Evolutionary conservation across 2,113 vertebrate genomes (phyloP).

Genomic region (Climacteris rufus): DNA sequence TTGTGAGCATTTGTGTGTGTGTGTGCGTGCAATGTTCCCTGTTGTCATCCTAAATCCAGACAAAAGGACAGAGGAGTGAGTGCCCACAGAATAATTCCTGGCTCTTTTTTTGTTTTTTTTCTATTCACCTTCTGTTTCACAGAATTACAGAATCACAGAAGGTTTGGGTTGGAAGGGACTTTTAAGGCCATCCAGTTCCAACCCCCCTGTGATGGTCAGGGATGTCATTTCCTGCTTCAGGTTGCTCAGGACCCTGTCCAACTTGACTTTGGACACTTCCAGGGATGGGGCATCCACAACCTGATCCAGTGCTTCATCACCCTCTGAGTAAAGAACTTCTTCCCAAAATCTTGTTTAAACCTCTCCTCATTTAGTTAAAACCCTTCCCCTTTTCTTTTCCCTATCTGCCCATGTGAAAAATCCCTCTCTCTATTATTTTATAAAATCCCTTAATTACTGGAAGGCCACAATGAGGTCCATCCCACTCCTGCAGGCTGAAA

Average conservation of each 20-base stretch:
- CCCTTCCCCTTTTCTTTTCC: neutral
- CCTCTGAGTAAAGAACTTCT: neutral
- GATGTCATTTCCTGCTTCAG: neutral
- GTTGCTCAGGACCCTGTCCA: neutral
- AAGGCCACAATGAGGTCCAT: neutral
- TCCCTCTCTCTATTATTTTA: neutral
- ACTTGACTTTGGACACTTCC: neutral
- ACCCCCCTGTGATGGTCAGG: neutral
- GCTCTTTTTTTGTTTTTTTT: neutral
- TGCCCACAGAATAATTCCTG: neutral
- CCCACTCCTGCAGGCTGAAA: neutral
- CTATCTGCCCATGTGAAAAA: neutral
- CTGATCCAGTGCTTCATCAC: neutral
- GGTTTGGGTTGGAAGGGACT: neutral
- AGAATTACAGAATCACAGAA: neutral
- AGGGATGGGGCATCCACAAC: neutral
- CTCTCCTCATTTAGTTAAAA: neutral
- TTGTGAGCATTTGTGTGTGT: too few species aligned
- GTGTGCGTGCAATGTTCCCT: neutral
- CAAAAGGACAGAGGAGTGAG: neutral
- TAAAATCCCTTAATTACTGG: neutral
- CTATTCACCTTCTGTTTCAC: rapidly evolving
- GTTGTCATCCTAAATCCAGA: neutral
- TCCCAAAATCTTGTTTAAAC: neutral
- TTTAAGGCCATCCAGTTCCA: neutral